Evolutionary conservation across 2,888 invertebrate species (phyloP), one percentile per base, ranked within the genome.

Genomic region (Amphipyra tragopoginis): DNA sequence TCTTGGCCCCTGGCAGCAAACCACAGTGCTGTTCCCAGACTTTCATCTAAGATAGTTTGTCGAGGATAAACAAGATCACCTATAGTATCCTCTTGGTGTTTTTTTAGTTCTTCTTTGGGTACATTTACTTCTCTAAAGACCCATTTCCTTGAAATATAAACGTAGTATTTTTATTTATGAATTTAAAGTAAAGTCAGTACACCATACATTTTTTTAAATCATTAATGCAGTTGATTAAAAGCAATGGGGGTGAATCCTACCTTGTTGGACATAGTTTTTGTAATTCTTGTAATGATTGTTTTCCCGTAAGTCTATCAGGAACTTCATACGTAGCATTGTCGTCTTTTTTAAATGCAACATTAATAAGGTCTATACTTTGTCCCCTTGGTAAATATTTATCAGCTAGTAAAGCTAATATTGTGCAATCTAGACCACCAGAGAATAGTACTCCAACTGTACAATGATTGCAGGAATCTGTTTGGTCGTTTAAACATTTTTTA

Each of bases 371-470:
- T 79, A 99, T 98, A 21, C 97, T 95, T 83, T 97, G 97, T 52
- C 94, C 83, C 62, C 82, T 80, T 0, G 96, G 92, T 14, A 97
- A 90, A 90, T 95, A 97, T 92, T 96, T 96, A 85, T 98, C 96
- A 7, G 97, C 97, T 48, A 99, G 85, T 48, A 97, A 94, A 33
- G 99, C 97, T 73, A 99, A 90, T 77, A 99, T 96, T n/a, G 98
- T 97, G 64, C 99, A 99, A 91, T 99, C 99, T 40, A 99, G 95
- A 13, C 99, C 99, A 42, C 99, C 99, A 69, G 99, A 99, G 94
- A 99, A 99, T 74, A 99, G 93, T 59, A 99, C 94, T 44, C 97
- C 98, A 36, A 98, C 93, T 84, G 97, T 96, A 33, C 96, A 94
- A 90, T 97, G 97, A 45, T 75, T 72, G 79, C 97, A 97, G 3